Conservation (phyloP, 2,797 vertebrate species). For the Aplochiton taeniatus region DNA sequence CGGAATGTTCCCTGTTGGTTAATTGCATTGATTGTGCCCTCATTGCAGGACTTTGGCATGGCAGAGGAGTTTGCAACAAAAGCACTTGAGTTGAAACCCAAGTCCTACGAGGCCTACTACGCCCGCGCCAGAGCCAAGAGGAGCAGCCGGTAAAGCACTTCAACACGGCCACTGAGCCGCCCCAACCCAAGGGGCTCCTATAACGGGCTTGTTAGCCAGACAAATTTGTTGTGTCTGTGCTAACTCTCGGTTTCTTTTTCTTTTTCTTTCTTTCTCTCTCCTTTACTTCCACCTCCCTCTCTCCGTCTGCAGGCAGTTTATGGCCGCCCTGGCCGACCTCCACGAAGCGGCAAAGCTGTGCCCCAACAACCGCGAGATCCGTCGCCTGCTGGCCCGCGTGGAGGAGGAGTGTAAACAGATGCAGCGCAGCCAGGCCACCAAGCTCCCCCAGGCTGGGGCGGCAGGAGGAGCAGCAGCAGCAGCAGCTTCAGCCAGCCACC, state of each 20-base stretch:
- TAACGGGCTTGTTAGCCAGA: neutral
- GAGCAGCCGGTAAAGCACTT: constrained; percentile 89
- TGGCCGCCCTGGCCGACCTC: constrained; percentile 88
- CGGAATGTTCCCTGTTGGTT: neutral
- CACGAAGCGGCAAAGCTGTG: constrained; percentile 91
- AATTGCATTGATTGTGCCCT: constrained; percentile 14
- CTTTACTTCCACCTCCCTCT: neutral
- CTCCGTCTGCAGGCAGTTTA: constrained; percentile 82
- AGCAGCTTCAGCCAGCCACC: constrained; percentile 64
- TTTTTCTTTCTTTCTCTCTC: neutral
- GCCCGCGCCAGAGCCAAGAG: constrained; percentile 96
- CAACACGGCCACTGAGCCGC: too few relatives aligned
- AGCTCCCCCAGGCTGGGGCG: constrained; percentile 71
- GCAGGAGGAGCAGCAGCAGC: constrained; percentile 12
- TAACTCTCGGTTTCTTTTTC: neutral
- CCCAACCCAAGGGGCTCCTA: neutral
- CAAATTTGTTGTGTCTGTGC: neutral
- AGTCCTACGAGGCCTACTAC: constrained; percentile 96
- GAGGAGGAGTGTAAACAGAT: constrained; percentile 96
- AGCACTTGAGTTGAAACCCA: constrained; percentile 95
- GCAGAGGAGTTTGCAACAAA: constrained; percentile 98
- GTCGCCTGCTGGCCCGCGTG: constrained; percentile 86
- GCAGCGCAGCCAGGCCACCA: constrained; percentile 84
- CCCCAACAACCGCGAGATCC: constrained; percentile 92
- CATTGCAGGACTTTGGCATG: constrained; percentile 92